Conservation (phyloP, 2,888 invertebrate genomes). For the Sesamia inferens region DNA sequence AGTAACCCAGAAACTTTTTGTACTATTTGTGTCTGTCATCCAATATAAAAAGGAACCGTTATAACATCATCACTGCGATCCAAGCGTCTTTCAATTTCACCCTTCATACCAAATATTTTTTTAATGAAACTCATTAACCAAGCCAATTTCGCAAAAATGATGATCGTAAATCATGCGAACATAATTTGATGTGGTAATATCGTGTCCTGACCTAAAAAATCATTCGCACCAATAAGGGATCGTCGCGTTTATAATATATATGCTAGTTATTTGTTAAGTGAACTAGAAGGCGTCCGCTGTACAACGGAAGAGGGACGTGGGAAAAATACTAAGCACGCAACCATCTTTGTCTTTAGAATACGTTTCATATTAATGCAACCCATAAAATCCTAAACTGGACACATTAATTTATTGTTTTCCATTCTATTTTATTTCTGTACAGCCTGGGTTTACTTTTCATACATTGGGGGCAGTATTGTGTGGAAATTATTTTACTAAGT, state of each 20-base stretch:
- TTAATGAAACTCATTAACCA: neutral
- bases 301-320: too few species aligned
- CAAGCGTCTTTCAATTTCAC: neutral
- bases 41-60: neutral
- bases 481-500: too few species aligned
- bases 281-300: neutral
- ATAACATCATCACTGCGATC: neutral
- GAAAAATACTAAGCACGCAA: too few species aligned
- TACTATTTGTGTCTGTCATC: constrained; percentile 1
- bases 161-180: constrained; percentile 2
- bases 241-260: neutral
- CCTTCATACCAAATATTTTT: neutral
- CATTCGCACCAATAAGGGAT: neutral
- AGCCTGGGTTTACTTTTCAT: too few species aligned
- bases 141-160: neutral
- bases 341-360: too few species aligned
- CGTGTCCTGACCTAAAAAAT: neutral
- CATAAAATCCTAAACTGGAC: too few species aligned
- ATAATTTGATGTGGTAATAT: neutral
- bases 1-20: neutral
- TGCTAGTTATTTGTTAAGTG: neutral
- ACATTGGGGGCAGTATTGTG: too few species aligned
- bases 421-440: too few species aligned
- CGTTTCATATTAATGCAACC: too few species aligned
- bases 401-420: too few species aligned